Evolutionary conservation across 2,888 invertebrate genomes (phyloP).

Genomic region (Chrysotoxum bicinctum): DNA sequence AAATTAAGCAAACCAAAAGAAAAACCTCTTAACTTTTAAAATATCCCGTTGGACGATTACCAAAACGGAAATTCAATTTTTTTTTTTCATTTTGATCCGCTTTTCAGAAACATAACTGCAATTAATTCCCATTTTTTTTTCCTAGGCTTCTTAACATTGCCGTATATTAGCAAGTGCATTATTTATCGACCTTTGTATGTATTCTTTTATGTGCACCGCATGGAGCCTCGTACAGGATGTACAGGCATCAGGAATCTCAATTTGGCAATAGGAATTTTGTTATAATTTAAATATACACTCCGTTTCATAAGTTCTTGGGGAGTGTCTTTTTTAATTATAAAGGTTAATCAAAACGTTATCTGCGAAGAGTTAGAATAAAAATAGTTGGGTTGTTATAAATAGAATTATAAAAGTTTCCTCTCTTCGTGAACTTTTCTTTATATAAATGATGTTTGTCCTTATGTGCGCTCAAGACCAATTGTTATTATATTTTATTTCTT

Average conservation of each 20-base stretch:
- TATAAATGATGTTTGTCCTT: too few species aligned
- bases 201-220: conserved; percentile 14
- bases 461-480: too few species aligned
- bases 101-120: conserved; percentile 65
- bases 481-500: too few species aligned
- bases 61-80: conserved; percentile 67
- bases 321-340: too few species aligned
- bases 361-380: too few species aligned
- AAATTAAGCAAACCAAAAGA: conserved; percentile 12
- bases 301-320: background rate
- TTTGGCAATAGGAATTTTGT: conserved; percentile 49
- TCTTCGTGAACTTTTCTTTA: too few species aligned
- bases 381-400: too few species aligned
- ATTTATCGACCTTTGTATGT: conserved; percentile 61
- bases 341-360: too few species aligned
- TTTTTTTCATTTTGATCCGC: conserved; percentile 31
- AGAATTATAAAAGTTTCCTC: too few species aligned
- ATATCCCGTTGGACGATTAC: conserved; percentile 54
- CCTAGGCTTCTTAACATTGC: conserved; percentile 39
- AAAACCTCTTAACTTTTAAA: conserved; percentile 3
- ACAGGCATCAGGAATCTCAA: too few species aligned
- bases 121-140: conserved; percentile 54
- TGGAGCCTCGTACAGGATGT: background rate
- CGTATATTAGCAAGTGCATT: conserved; percentile 66
- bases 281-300: conserved; percentile 47